These are phyloP conservation scores for Dasyurus viverrinus DNA, from an alignment of 2,113 vertebrate genomes.

Conservation along the genomic window DNA sequence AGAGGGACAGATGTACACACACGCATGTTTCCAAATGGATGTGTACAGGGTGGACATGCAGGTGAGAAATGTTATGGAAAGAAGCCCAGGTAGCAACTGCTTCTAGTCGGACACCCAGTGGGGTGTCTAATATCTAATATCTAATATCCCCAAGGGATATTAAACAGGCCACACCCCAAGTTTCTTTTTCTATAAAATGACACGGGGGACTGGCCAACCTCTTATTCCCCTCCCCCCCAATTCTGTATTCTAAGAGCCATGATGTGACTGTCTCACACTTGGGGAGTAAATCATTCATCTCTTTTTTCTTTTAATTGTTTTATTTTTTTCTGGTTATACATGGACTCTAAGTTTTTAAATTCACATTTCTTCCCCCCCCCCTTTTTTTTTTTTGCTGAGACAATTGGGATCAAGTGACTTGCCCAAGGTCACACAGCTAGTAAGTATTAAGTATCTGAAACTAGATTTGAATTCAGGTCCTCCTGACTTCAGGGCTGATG, in stretches of 20 bases:
- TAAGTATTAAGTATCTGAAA: too few relatives aligned
- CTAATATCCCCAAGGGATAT: too few relatives aligned
- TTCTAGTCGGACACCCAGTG: too few relatives aligned
- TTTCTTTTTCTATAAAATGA: not conserved
- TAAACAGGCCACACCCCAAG: not conserved
- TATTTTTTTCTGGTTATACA: too few relatives aligned
- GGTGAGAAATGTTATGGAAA: not conserved
- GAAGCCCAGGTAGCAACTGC: not conserved
- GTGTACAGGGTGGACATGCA: not conserved
- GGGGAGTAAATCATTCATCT: not conserved
- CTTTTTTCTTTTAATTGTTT: too few relatives aligned
- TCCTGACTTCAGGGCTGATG: not conserved
- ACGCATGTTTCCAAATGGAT: not conserved
- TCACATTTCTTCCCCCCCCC: too few relatives aligned
- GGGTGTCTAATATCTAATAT: too few relatives aligned
- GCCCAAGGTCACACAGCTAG: too few relatives aligned
- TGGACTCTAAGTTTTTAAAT: too few relatives aligned
- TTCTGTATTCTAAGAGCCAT: not conserved
- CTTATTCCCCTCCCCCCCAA: not conserved
- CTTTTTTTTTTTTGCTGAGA: too few relatives aligned
- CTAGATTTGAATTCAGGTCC: too few relatives aligned
- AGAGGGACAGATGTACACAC: not conserved
- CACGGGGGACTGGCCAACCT: not conserved
- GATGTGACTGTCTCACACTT: not conserved
- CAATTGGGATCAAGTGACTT: too few relatives aligned